Conservation (phyloP, 2,113 vertebrate genomes). For the Eretmochelys imbricata region DNA sequence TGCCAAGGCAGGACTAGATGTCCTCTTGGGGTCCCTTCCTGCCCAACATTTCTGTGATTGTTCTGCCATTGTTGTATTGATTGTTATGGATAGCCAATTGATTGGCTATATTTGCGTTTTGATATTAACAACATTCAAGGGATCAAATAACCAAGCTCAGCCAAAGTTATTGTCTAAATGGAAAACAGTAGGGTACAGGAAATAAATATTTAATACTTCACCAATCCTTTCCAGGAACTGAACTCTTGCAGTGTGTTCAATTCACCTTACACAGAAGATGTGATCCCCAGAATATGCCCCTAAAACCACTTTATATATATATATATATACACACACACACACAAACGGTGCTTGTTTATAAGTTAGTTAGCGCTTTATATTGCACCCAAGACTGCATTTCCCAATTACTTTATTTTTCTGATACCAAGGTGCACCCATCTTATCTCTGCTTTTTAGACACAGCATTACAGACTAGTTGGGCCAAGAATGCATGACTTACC, state of each 20-base stretch:
- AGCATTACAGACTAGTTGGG: not conserved
- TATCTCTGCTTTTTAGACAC: not conserved
- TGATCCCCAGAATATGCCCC: too few relatives aligned
- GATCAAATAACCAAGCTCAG: too few relatives aligned
- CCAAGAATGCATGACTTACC: not conserved
- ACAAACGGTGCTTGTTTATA: not conserved
- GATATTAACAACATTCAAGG: too few relatives aligned
- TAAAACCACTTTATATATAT: not conserved
- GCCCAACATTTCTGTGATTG: too few relatives aligned
- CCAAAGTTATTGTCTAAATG: too few relatives aligned
- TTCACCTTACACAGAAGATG: not conserved
- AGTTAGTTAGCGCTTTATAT: not conserved
- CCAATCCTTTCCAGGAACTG: not conserved
- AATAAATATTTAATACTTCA: not conserved
- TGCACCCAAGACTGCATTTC: not conserved
- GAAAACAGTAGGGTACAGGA: too few relatives aligned
- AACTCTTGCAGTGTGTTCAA: not conserved
- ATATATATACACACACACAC: too few relatives aligned
- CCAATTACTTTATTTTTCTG: not conserved
- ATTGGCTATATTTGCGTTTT: too few relatives aligned
- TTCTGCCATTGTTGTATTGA: too few relatives aligned
- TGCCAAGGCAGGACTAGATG: too few relatives aligned
- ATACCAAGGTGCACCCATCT: not conserved
- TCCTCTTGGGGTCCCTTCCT: too few relatives aligned
- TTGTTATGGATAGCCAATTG: too few relatives aligned